Base-by-base conservation (phyloP, 2,113 vertebrate genomes). In the Podarcis raffonei region DNA sequence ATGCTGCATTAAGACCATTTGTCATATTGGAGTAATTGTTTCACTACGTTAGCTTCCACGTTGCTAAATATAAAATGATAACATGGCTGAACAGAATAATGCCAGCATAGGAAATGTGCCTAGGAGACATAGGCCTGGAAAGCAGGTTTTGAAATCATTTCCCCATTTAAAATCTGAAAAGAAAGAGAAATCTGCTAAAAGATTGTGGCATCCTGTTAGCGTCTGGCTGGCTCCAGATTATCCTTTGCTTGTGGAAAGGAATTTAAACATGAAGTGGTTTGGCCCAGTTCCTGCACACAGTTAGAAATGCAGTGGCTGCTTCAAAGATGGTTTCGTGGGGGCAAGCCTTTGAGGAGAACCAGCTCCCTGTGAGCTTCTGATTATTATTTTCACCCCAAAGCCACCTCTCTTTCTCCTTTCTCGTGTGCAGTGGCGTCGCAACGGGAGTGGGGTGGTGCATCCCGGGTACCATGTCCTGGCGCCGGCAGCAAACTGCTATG, bases 11-110 rank as follows among this genome's bases (percentile, higher is more conserved):
- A 82, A 88, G 76, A 62, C 27, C 80, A 88, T 88, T 83, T 88
- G 69, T 83, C 80, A 88, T 82, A 65, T 76, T 82, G 69, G 30
- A 88, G 81, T 88, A 82, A 82, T 83, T 83, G 71, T 82, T 75
- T 88, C 74, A 53, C 57, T 83, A 12, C 65, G 27, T 22, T 75
- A 42, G 69, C 68, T 66, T 75, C 59, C 30, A 75, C 11, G 57
- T 42, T 48, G 39, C 80, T 66, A 83, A 88, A 75, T 75, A 75
- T 75, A 82, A 87, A 87, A 87, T 35, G 71, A 16, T 35, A 85
- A 85, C 53, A 85, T 65, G 80, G 35, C 83, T 76, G 76, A 88
- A 88, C 75, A 42, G 82, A 88, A 88, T 82, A 83, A 75, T 6
- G 35, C 27, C 80, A 20, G 30, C 18, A 65, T 75, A 71, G 6